A percentile compares a stretch with the other conserved stretches of the same genome.
Conservation (phyloP, 2,113 vertebrate genomes). For the Triplophysa tibetana region DNA sequence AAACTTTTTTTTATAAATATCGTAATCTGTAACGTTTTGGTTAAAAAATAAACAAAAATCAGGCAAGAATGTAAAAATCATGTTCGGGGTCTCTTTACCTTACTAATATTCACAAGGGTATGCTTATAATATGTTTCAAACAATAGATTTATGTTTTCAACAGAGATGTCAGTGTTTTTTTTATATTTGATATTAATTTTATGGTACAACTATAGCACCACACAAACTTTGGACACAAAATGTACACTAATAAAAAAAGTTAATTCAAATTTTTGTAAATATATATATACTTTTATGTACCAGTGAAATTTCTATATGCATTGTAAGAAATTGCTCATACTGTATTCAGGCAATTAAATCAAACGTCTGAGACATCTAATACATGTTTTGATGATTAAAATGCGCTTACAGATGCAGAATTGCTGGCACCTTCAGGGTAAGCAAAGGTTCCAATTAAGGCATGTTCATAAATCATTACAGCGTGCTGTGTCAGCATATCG, state of each 20-base stretch:
- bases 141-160: no score
- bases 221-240: no score
- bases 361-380: background rate
- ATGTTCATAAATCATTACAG: slow-evolving; percentile 63
- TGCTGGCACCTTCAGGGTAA: slow-evolving; percentile 44
- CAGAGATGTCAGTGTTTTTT: no score
- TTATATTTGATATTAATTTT: background rate
- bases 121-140: no score
- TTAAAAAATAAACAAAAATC: no score
- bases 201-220: background rate
- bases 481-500: slow-evolving; percentile 53
- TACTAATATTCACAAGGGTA: no score
- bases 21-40: no score
- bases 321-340: background rate
- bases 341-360: slow-evolving; percentile 1
- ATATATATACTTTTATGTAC: no score
- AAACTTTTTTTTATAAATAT: background rate
- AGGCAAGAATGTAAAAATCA: no score
- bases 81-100: no score
- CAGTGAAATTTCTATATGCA: background rate
- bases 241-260: no score
- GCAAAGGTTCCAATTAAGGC: slow-evolving; percentile 55
- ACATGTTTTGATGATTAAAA: slow-evolving; percentile 45
- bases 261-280: no score
- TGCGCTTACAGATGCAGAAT: slow-evolving; percentile 13